Conservation (phyloP, 2,797 vertebrate genomes). For the Propithecus perrieri region DNA sequence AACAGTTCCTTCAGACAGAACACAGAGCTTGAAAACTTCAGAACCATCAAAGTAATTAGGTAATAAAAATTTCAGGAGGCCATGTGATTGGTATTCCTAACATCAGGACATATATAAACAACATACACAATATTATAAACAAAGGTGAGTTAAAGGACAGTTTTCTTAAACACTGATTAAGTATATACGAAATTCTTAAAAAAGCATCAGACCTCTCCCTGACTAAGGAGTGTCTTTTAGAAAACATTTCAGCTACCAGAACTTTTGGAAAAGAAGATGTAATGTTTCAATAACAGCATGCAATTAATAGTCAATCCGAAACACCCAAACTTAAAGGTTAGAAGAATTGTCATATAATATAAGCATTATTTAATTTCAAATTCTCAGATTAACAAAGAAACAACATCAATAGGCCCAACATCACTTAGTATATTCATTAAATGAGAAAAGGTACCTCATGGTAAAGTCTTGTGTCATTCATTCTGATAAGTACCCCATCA, state of each 20-base stretch:
- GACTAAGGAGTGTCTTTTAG: not conserved
- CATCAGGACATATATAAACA: not conserved
- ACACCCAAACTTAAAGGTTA: not conserved
- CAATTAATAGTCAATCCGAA: not conserved
- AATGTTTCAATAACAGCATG: not conserved
- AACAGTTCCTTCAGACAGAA: not conserved
- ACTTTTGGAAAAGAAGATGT: not conserved
- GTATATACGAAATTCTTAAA: not conserved
- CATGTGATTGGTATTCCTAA: not conserved
- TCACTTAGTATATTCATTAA: not conserved
- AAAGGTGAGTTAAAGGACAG: not conserved
- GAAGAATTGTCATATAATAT: not conserved
- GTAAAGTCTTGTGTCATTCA: slow-evolving; percentile 96
- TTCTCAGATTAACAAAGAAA: not conserved
- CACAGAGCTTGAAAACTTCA: not conserved
- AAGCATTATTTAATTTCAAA: not conserved
- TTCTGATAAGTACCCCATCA: slow-evolving; percentile 96
- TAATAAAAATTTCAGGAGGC: not conserved
- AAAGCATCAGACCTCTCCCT: not conserved
- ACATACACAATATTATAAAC: not conserved
- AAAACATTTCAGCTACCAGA: slow-evolving; percentile 10
- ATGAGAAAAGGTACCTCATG: slow-evolving; percentile 87
- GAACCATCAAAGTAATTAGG: not conserved
- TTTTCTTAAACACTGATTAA: not conserved
- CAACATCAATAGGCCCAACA: not conserved